Percentiles rank a stretch among this genome's conserved stretches.
phyloP scores from a whole-genome alignment of 2,888 invertebrate species.

The Melipona beecheii region DNA sequence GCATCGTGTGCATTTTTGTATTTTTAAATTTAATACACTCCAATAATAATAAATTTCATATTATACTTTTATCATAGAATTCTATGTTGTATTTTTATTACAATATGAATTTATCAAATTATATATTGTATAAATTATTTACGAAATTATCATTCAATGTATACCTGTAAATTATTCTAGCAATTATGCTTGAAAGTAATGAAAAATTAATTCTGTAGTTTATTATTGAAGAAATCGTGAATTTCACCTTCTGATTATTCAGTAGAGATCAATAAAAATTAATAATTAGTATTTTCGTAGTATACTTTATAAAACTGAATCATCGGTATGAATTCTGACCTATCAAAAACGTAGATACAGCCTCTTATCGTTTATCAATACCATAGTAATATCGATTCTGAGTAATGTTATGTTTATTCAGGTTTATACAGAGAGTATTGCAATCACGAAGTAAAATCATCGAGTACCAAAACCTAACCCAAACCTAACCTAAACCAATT shows the following conservation, averaged over 20 bases:
- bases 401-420: background rate
- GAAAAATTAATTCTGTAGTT: background rate
- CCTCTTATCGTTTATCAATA: constrained; percentile 23
- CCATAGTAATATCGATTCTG: constrained; percentile 54
- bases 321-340: background rate
- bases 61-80: no score
- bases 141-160: background rate
- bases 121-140: background rate
- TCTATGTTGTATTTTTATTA: no score
- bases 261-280: background rate
- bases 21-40: no score
- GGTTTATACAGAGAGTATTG: background rate
- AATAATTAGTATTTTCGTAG: background rate
- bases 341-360: background rate
- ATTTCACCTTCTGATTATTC: background rate
- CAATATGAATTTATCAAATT: background rate
- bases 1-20: no score
- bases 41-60: no score
- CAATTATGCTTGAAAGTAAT: background rate
- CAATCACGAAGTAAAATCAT: background rate
- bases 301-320: background rate
- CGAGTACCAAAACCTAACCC: no score
- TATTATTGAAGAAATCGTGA: background rate
- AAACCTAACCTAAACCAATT: background rate
- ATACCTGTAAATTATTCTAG: no score